Evolutionary conservation across 1,140 invertebrate species (phyloP).

Genomic region (Helicoverpa zea): DNA sequence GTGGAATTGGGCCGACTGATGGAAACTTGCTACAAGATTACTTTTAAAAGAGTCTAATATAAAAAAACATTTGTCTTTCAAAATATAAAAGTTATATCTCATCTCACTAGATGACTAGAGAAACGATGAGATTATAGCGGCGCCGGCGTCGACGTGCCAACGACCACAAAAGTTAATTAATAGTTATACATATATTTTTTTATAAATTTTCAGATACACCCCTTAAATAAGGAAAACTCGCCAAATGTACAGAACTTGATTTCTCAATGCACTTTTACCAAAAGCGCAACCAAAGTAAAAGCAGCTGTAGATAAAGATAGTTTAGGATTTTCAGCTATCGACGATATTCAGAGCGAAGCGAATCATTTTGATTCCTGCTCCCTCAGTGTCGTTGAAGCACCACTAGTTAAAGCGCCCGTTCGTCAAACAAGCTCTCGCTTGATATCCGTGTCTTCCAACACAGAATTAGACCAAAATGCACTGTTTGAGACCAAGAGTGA

Average conservation of each 20-base stretch:
- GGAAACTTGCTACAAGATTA: no score
- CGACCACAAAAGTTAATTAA: not conserved
- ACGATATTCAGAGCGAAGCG: slow-evolving; percentile 55
- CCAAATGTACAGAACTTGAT: slow-evolving; percentile 52
- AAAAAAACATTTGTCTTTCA: no score
- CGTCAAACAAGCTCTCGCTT: not conserved
- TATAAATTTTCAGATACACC: slow-evolving; percentile 44
- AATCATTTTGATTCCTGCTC: slow-evolving; percentile 24
- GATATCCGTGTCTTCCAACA: slow-evolving; percentile 31
- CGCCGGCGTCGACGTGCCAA: no score
- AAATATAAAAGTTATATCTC: no score
- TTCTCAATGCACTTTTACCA: not conserved
- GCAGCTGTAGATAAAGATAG: slow-evolving; percentile 52
- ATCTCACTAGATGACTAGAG: no score
- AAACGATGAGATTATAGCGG: no score
- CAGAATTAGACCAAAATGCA: slow-evolving; percentile 32
- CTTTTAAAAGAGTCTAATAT: no score
- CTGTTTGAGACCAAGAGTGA: slow-evolving; percentile 21
- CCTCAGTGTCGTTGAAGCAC: not conserved
- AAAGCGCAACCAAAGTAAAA: slow-evolving; percentile 20
- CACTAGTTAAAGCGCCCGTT: not conserved
- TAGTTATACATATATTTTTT: not conserved
- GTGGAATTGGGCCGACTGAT: no score
- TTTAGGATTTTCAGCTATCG: slow-evolving; percentile 61
- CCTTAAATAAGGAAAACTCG: slow-evolving; percentile 57